phyloP scores from a whole-genome alignment of 2,888 invertebrate genomes.

The Drosophila mettleri region DNA sequence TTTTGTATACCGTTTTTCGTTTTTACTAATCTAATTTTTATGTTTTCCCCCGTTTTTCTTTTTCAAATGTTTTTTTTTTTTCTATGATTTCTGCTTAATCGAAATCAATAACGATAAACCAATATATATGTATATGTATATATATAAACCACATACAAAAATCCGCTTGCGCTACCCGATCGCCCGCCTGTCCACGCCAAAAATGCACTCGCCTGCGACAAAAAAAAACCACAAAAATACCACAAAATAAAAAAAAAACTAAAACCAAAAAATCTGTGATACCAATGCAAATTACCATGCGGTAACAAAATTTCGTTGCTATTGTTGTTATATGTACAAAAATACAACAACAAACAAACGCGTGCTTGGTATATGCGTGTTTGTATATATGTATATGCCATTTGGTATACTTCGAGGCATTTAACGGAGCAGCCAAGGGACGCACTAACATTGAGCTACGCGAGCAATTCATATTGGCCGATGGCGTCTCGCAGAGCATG shows the following conservation, averaged over 20 bases:
- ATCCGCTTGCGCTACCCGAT: conserved; percentile 56
- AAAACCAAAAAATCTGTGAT: conserved; percentile 44
- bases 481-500: conserved; percentile 99
- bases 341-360: conserved; percentile 32
- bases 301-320: conserved; percentile 76
- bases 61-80: conserved; percentile 54
- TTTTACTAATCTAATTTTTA: conserved; percentile 77
- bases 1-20: conserved; percentile 68
- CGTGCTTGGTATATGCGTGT: conserved; percentile 25
- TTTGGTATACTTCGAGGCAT: conserved; percentile 37
- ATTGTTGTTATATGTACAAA: conserved; percentile 72
- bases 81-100: conserved; percentile 78
- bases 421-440: conserved; percentile 93
- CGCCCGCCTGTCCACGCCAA: conserved; percentile 66
- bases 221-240: conserved; percentile 39
- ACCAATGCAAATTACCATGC: conserved; percentile 65
- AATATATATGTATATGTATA: not conserved
- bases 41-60: conserved; percentile 67
- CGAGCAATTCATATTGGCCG: conserved; percentile 99
- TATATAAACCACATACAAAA: conserved; percentile 23
- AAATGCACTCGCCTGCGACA: conserved; percentile 69
- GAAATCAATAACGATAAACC: conserved; percentile 67
- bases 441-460: conserved; percentile 99
- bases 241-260: conserved; percentile 44
- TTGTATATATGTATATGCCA: conserved; percentile 24